A percentile compares a stretch with the other conserved stretches of the same genome.
Evolutionary conservation across 2,113 vertebrate genomes (phyloP).

Genomic region (Corythornis cristatus): DNA sequence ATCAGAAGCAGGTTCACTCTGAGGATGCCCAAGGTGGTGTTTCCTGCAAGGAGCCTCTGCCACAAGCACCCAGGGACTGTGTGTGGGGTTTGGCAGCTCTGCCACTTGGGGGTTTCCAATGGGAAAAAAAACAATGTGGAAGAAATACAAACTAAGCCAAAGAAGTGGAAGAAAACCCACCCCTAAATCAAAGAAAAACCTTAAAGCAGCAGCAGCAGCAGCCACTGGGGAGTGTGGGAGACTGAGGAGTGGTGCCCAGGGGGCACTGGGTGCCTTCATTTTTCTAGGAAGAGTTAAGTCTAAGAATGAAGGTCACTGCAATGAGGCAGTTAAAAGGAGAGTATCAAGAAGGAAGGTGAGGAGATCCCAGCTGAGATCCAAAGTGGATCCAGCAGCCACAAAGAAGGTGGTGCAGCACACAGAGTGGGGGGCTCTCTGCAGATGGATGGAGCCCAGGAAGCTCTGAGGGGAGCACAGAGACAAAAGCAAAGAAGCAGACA

Average conservation of each 20-base stretch:
- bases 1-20: background rate
- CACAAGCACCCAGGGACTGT: background rate
- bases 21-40: background rate
- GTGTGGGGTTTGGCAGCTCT: background rate
- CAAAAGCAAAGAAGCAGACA: background rate
- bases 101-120: background rate
- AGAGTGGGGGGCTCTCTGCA: background rate
- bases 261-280: background rate
- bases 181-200: background rate
- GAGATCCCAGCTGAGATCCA: background rate
- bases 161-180: background rate
- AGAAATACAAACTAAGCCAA: background rate
- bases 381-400: background rate
- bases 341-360: background rate
- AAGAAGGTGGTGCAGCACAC: background rate
- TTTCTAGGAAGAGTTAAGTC: background rate
- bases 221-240: accelerated
- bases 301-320: background rate
- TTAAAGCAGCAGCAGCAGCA: background rate
- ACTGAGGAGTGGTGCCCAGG: accelerated
- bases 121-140: background rate
- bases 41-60: background rate
- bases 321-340: background rate
- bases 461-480: background rate
- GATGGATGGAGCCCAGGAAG: background rate